A percentile compares a stretch with the other conserved stretches of the same genome.
These are phyloP conservation scores for Patella pellucida DNA, from an alignment of 2,888 invertebrate genomes.

Conservation along the genomic window DNA sequence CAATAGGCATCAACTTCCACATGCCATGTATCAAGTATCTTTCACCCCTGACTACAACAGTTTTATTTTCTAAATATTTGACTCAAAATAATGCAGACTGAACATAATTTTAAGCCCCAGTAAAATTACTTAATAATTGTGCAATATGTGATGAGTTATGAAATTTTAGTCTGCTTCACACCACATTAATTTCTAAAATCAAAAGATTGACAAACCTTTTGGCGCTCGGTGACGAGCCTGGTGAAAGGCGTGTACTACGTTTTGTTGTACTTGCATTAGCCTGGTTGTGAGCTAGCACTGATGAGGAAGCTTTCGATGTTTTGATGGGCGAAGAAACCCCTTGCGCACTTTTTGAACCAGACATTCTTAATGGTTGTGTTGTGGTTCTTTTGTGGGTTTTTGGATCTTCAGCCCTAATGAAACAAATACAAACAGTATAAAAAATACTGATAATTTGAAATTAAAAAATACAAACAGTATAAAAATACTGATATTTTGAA, in stretches of 20 bases:
- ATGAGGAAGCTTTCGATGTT: slow-evolving; percentile 60
- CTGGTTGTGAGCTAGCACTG: slow-evolving; percentile 50
- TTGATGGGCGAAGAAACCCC: slow-evolving; percentile 63
- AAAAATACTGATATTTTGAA: too few relatives aligned
- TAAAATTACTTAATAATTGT: too few relatives aligned
- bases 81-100: too few relatives aligned
- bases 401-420: slow-evolving; percentile 56
- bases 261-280: slow-evolving; percentile 50
- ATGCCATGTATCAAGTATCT: too few relatives aligned
- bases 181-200: too few relatives aligned
- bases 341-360: slow-evolving; percentile 63
- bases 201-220: slow-evolving; percentile 56
- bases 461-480: background rate
- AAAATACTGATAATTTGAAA: background rate
- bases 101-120: too few relatives aligned
- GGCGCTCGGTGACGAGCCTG: slow-evolving; percentile 51
- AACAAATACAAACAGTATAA: slow-evolving; percentile 31
- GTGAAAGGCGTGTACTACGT: slow-evolving; percentile 51
- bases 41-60: too few relatives aligned
- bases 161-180: too few relatives aligned
- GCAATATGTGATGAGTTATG: too few relatives aligned
- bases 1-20: too few relatives aligned
- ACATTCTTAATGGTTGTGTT: slow-evolving; percentile 56
- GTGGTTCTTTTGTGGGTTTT: slow-evolving; percentile 64
- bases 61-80: too few relatives aligned